Conservation (phyloP, 1,140 invertebrate species). For the Theocolax elegans region DNA sequence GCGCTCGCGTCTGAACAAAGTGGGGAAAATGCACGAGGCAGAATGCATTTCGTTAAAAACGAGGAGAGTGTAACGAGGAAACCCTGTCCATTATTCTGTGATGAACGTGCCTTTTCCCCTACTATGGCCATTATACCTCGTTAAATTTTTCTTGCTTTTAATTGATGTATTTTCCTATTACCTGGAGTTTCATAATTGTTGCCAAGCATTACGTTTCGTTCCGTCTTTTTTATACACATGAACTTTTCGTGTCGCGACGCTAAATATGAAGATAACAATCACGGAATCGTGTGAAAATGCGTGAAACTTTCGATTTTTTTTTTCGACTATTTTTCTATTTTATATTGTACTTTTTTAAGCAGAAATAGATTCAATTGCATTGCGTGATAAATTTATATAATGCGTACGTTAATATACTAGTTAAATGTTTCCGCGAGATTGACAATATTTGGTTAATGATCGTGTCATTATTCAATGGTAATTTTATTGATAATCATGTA, state of each 20-base stretch:
- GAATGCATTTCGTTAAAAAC: slow-evolving; percentile 50
- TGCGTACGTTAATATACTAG: too few relatives aligned
- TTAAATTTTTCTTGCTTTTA: slow-evolving; percentile 45
- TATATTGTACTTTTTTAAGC: background rate
- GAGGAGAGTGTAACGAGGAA: slow-evolving; percentile 38
- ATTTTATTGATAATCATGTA: too few relatives aligned
- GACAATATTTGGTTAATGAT: too few relatives aligned
- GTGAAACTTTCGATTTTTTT: too few relatives aligned
- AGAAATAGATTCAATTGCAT: too few relatives aligned
- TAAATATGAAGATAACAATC: slow-evolving; percentile 15
- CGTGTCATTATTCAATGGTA: too few relatives aligned
- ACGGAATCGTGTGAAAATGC: background rate
- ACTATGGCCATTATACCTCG: slow-evolving; percentile 36
- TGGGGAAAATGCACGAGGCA: slow-evolving; percentile 44
- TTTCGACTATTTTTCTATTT: background rate
- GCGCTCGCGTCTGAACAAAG: slow-evolving; percentile 46
- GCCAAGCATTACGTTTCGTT: slow-evolving; percentile 34
- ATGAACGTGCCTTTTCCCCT: slow-evolving; percentile 40
- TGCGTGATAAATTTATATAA: too few relatives aligned
- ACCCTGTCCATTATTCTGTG: slow-evolving; percentile 38
- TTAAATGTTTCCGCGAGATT: background rate
- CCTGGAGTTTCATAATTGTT: slow-evolving; percentile 36
- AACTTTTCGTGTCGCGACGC: slow-evolving; percentile 19
- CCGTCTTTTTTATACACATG: slow-evolving; percentile 2
- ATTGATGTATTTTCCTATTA: slow-evolving; percentile 44